Conservation (phyloP, 2,888 invertebrate species). For the Loripinus fragilis region DNA sequence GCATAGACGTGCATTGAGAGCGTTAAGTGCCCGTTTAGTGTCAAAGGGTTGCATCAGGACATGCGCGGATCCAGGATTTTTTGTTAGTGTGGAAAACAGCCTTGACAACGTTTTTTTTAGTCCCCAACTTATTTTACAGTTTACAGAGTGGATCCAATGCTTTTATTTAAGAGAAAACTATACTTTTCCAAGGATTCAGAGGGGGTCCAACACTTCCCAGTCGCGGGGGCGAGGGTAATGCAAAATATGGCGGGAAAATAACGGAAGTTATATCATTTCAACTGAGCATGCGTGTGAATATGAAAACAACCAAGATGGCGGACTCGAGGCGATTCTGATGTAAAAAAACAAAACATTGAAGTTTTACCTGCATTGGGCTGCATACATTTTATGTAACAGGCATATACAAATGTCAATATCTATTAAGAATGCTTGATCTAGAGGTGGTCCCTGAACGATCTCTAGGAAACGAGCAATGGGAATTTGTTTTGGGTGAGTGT, state of each 20-base stretch:
- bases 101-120: too few relatives aligned
- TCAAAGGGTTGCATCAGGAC: too few relatives aligned
- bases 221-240: too few relatives aligned
- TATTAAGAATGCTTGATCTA: slow-evolving; percentile 92
- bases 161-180: too few relatives aligned
- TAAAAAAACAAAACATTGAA: neutral
- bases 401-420: neutral
- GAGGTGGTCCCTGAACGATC: slow-evolving; percentile 95
- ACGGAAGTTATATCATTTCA: slow-evolving; percentile 37
- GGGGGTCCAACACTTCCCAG: too few relatives aligned
- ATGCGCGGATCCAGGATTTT: too few relatives aligned
- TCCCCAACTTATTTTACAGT: too few relatives aligned
- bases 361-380: neutral
- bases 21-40: too few relatives aligned
- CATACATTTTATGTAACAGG: neutral
- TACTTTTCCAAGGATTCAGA: too few relatives aligned
- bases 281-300: slow-evolving; percentile 63
- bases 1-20: too few relatives aligned
- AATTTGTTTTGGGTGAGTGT: slow-evolving; percentile 95
- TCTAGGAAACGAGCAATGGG: slow-evolving; percentile 98
- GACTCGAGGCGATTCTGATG: neutral
- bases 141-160: too few relatives aligned
- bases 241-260: slow-evolving; percentile 47
- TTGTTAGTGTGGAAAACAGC: too few relatives aligned
- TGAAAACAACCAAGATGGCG: slow-evolving; percentile 79